Percentiles rank a stretch among this genome's conserved stretches.
phyloP scores from a whole-genome alignment of 2,113 vertebrate genomes.

The Ranitomeya variabilis region DNA sequence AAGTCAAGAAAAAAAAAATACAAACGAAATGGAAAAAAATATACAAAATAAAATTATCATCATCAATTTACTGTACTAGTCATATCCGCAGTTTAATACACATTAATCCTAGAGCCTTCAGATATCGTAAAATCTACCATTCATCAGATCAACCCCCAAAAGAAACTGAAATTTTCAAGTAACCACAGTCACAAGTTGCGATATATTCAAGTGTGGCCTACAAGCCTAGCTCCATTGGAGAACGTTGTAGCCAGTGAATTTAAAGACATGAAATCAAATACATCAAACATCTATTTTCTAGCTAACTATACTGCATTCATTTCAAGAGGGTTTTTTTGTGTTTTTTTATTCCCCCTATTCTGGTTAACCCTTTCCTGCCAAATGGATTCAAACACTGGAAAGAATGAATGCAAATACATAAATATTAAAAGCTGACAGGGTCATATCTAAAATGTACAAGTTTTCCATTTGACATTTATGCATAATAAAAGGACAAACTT shows the following conservation, averaged over 20 bases:
- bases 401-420: conserved; percentile 58
- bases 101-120: conserved; percentile 85
- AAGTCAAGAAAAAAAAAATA: conserved; percentile 67
- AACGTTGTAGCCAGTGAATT: conserved; percentile 69
- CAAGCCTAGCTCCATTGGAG: conserved; percentile 70
- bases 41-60: conserved; percentile 86
- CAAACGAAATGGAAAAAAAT: conserved; percentile 71
- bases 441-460: conserved; percentile 63
- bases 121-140: conserved; percentile 79
- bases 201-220: conserved; percentile 77
- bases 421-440: conserved; percentile 61
- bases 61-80: conserved; percentile 85
- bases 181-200: conserved; percentile 78
- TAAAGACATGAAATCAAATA: conserved; percentile 69
- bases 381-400: neutral
- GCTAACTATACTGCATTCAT: conserved; percentile 61
- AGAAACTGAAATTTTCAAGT: conserved; percentile 83
- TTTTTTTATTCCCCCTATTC: conserved; percentile 46
- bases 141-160: conserved; percentile 76
- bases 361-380: conserved; percentile 50
- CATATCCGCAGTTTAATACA: conserved; percentile 87
- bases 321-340: conserved; percentile 48
- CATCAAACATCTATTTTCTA: conserved; percentile 63
- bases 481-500: conserved; percentile 47
- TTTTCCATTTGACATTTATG: conserved; percentile 52